Evolutionary conservation across 1,140 invertebrate genomes (phyloP), one percentile per base, ranked within the genome.

Genomic region (Aphaenogaster rudis): DNA sequence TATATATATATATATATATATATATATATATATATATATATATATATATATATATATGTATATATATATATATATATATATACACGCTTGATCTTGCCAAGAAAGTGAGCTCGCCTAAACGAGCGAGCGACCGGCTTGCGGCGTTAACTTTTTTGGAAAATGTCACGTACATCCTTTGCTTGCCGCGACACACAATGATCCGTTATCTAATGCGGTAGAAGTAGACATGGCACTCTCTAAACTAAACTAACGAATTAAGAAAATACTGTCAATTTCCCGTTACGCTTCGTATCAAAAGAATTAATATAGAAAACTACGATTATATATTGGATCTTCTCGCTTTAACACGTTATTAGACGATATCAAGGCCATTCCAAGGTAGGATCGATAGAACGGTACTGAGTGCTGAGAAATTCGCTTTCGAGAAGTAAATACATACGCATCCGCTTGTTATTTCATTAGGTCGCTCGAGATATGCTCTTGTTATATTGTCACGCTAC

Each of bases 161-260:
- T 81, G 21, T 87, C 66, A 85, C 61, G 63, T 80, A 17, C 15
- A 87, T 28, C 13, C 17, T 64, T 71, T 66, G 11, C 61, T 79
- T 52, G 11, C 78, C 67, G 15, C 63, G 67, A 74, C 42, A 48
- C 17, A 74, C 42, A 50, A 59, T 81, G 39, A 74, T 86, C 57
- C 54, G 33, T 78, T 59, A 77, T 87, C 78, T 67, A 81, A 82
- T 72, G 45, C 67, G 82, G 5, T 79, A 88, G 57, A 89, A 87
- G 69, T 79, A 86, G 67, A 86, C 67, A 93, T 93, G 93, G 93
- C 93, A 93, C 93, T 90, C 80, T 84, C 92, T 92, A 91, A 69
- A 88, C 71, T 91, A 88, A 92, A 89, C 86, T 88, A 91, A 88
- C 81, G 88, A 91, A 91, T 91, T 91, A 91, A 88, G 87, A 93